phyloP scores from a whole-genome alignment of 2,888 invertebrate genomes.

The Cybosia mesomella region DNA sequence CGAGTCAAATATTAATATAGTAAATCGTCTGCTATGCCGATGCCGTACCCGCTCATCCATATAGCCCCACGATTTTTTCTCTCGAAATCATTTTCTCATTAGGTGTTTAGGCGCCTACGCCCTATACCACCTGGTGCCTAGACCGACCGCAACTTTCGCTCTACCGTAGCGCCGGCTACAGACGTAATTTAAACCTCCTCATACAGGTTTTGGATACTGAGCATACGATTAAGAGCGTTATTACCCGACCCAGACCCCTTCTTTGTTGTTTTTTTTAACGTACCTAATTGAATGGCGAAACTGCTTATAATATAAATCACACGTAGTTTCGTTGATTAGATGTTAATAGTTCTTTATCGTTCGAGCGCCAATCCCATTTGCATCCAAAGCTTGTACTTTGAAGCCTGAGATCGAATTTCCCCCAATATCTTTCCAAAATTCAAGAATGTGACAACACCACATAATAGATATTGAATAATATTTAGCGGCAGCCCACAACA shows the following conservation, averaged over 20 bases:
- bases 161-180: neutral
- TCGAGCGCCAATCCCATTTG: no score
- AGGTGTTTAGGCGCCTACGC: neutral
- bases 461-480: no score
- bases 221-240: neutral
- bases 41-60: neutral
- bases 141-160: neutral
- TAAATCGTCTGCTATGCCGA: neutral
- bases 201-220: neutral
- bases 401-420: no score
- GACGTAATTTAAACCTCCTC: neutral
- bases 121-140: neutral
- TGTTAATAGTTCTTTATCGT: no score
- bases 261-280: no score
- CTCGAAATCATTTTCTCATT: constrained; percentile 4
- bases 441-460: no score
- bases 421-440: no score
- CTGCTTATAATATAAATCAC: no score
- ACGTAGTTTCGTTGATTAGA: no score
- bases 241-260: no score
- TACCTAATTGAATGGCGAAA: neutral
- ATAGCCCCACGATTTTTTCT: neutral
- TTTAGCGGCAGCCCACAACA: no score
- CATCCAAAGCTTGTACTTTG: no score
- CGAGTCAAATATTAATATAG: neutral